Evolutionary conservation across 2,888 invertebrate genomes (phyloP).

Genomic region (Hofmannophila pseudospretella): DNA sequence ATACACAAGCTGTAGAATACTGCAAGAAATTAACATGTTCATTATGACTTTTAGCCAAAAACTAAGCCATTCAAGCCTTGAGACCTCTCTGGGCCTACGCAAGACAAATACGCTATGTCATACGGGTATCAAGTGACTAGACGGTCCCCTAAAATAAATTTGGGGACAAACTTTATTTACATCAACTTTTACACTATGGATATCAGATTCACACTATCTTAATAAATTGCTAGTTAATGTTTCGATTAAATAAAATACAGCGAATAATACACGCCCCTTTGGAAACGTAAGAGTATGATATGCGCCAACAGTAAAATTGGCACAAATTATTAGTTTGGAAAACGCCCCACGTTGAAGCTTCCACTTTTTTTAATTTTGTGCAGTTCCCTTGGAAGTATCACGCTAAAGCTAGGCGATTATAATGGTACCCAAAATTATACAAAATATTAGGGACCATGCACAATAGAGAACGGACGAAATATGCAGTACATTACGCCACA

Average conservation of each 20-base stretch:
- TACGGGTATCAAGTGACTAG: conserved; percentile 64
- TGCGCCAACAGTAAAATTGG: conserved; percentile 33
- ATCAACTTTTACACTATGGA: conserved; percentile 46
- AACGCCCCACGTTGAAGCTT: conserved; percentile 46
- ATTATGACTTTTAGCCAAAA: conserved; percentile 38
- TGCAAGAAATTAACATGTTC: conserved; percentile 33
- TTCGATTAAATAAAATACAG: conserved; percentile 34
- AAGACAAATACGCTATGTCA: conserved; percentile 23
- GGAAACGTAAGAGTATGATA: conserved; percentile 34
- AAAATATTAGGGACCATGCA: conserved; percentile 34
- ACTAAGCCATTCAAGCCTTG: conserved; percentile 15
- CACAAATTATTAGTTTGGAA: conserved; percentile 52
- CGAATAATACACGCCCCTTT: conserved; percentile 33
- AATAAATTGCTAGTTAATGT: conserved; percentile 40
- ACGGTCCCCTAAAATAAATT: conserved; percentile 41
- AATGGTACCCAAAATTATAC: conserved; percentile 35
- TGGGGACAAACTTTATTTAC: conserved; percentile 57
- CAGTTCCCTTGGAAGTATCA: conserved; percentile 62
- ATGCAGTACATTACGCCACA: too few relatives aligned
- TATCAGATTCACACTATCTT: conserved; percentile 63
- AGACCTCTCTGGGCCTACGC: conserved; percentile 18
- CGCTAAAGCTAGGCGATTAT: conserved; percentile 39
- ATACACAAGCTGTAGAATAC: conserved; percentile 58
- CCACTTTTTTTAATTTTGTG: conserved; percentile 56
- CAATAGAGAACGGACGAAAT: too few relatives aligned